Evolutionary conservation across 1,140 invertebrate species (phyloP).

Genomic region (Tenebrio molitor): DNA sequence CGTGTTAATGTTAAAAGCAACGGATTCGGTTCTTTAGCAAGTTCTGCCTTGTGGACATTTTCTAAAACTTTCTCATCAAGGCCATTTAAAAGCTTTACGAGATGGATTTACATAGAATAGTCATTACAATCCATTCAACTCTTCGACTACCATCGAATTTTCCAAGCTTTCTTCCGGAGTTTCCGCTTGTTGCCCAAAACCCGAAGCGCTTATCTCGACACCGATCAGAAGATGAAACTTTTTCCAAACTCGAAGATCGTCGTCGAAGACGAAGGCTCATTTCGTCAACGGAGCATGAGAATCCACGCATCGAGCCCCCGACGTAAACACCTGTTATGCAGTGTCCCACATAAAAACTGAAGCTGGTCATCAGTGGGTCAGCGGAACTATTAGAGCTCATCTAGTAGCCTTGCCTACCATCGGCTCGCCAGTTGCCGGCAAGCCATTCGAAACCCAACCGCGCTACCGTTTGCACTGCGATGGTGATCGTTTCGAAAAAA

Average conservation of each 20-base stretch:
- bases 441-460: constrained; percentile 17
- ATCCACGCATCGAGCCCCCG: neutral
- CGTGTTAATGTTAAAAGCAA: neutral
- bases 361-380: constrained; percentile 62
- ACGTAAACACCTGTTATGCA: constrained; percentile 34
- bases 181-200: constrained; percentile 17
- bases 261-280: constrained; percentile 16
- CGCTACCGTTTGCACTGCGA: constrained; percentile 11
- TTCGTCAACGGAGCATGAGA: neutral
- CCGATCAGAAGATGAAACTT: neutral
- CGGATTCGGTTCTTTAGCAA: neutral
- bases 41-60: neutral
- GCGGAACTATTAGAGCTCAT: constrained; percentile 64
- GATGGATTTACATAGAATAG: constrained; percentile 16
- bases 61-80: constrained; percentile 31
- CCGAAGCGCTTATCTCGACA: neutral
- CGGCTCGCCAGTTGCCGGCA: constrained; percentile 53
- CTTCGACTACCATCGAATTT: neutral
- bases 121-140: constrained; percentile 22
- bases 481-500: constrained; percentile 43
- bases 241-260: neutral
- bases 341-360: constrained; percentile 44
- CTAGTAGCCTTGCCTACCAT: constrained; percentile 61
- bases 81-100: constrained; percentile 24
- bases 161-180: constrained; percentile 2